Percentiles rank a stretch among this genome's conserved stretches.
Conservation (phyloP, 2,113 vertebrate genomes). For the Urocitellus parryii region DNA sequence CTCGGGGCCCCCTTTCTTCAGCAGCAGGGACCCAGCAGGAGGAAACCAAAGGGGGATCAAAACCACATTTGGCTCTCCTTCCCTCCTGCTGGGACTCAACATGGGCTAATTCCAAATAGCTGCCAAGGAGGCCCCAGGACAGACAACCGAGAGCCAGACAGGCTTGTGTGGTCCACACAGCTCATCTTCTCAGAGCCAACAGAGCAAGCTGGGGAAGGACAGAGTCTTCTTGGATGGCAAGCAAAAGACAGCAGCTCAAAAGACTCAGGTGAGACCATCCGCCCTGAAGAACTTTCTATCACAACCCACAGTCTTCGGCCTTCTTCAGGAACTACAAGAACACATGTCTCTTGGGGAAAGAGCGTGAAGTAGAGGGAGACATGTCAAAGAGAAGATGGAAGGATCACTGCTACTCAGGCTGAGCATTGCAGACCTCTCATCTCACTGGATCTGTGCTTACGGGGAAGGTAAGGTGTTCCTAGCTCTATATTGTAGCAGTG, state of each 20-base stretch:
- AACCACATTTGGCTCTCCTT: not conserved
- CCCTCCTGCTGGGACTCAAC: not conserved
- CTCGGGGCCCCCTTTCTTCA: not conserved
- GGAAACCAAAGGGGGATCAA: not conserved
- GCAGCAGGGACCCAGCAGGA: not conserved
- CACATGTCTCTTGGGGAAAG: not conserved
- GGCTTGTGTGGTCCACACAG: not conserved
- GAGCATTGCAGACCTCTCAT: not conserved
- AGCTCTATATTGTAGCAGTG: not conserved
- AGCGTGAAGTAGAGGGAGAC: not conserved
- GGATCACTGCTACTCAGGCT: rapidly evolving
- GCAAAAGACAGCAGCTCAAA: not conserved
- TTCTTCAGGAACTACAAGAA: not conserved
- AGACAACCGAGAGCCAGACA: not conserved
- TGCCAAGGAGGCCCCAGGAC: not conserved
- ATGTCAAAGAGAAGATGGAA: not conserved
- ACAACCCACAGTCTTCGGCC: not conserved
- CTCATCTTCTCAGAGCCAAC: not conserved
- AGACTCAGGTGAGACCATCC: not conserved
- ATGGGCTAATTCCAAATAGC: not conserved
- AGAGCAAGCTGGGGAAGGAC: not conserved
- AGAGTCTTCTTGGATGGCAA: rapidly evolving
- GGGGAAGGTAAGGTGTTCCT: not conserved
- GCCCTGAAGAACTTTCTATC: not conserved
- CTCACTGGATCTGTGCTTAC: not conserved